phyloP scores from a whole-genome alignment of 2,888 invertebrate species.

The Meganola albula region DNA sequence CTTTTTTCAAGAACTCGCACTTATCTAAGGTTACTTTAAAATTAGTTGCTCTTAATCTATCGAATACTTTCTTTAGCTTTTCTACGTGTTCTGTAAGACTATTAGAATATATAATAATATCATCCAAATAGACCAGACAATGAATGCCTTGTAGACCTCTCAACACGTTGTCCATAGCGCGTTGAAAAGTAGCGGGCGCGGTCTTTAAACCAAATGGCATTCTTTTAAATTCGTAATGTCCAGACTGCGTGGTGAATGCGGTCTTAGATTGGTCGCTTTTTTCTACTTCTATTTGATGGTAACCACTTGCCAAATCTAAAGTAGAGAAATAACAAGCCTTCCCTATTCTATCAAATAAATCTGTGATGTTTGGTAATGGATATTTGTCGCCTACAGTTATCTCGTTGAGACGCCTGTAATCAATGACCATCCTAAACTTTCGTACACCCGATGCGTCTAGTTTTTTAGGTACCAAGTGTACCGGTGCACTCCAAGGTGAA shows the following conservation, averaged over 20 bases:
- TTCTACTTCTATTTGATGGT: conserved; percentile 14
- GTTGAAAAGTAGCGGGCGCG: conserved; percentile 3
- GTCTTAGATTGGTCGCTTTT: background rate
- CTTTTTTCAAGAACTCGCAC: conserved; percentile 5
- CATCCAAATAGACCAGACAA: conserved; percentile 6
- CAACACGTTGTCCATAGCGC: conserved; percentile 3
- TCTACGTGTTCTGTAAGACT: conserved; percentile 1
- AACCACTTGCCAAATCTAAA: conserved; percentile 5
- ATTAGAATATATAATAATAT: conserved; percentile 1
- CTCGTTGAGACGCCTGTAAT: conserved; percentile 35
- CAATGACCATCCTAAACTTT: conserved; percentile 34
- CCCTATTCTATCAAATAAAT: conserved; percentile 22
- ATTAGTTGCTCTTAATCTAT: conserved; percentile 2
- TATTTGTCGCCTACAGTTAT: conserved; percentile 11
- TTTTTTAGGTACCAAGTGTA: conserved; percentile 2
- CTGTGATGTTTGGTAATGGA: conserved; percentile 18
- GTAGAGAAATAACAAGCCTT: conserved; percentile 1
- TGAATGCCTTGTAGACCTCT: conserved; percentile 1
- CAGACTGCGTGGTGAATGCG: conserved; percentile 1
- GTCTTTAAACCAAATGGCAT: conserved; percentile 16
- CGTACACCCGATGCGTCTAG: conserved; percentile 1
- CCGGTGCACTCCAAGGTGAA: conserved; percentile 1
- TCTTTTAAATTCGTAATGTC: conserved; percentile 8
- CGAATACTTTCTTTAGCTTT: conserved; percentile 3
- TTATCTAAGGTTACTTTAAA: conserved; percentile 5